phyloP scores from a whole-genome alignment of 2,797 vertebrate genomes.

The Enoplosus armatus region DNA sequence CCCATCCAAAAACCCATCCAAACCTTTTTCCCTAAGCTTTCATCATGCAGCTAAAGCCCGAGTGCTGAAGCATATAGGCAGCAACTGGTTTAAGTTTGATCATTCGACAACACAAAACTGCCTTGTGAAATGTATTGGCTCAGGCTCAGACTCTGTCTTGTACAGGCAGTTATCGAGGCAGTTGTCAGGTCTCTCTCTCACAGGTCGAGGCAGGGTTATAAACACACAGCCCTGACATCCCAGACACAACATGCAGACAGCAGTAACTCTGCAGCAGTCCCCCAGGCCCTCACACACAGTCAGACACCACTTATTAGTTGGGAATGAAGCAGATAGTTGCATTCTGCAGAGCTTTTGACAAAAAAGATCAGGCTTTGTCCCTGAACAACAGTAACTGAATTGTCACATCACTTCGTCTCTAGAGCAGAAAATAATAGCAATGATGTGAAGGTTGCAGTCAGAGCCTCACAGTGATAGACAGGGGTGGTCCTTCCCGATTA shows the following conservation, averaged over 20 bases:
- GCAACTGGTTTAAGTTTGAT: conserved; percentile 22
- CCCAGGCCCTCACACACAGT: conserved; percentile 8
- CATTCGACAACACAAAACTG: neutral
- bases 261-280: conserved; percentile 20
- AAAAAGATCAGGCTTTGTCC: conserved; percentile 16
- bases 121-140: neutral
- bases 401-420: neutral
- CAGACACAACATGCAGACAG: conserved; percentile 37
- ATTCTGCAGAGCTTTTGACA: conserved; percentile 18
- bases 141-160: conserved; percentile 5
- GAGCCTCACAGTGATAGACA: neutral
- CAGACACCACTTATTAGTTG: conserved; percentile 22
- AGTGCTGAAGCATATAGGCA: conserved; percentile 17
- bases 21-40: conserved; percentile 53
- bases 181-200: conserved; percentile 45
- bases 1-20: conserved; percentile 64
- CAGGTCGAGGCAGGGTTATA: conserved; percentile 34
- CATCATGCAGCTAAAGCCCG: conserved; percentile 39
- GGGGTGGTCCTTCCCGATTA: neutral
- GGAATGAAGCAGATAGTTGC: conserved; percentile 24
- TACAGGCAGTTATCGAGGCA: neutral
- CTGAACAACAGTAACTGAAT: conserved; percentile 16
- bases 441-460: neutral
- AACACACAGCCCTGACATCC: conserved; percentile 23
- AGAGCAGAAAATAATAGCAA: conserved; percentile 3